Base-by-base conservation (phyloP, 2,797 vertebrate genomes). In the Falco berigora region DNA sequence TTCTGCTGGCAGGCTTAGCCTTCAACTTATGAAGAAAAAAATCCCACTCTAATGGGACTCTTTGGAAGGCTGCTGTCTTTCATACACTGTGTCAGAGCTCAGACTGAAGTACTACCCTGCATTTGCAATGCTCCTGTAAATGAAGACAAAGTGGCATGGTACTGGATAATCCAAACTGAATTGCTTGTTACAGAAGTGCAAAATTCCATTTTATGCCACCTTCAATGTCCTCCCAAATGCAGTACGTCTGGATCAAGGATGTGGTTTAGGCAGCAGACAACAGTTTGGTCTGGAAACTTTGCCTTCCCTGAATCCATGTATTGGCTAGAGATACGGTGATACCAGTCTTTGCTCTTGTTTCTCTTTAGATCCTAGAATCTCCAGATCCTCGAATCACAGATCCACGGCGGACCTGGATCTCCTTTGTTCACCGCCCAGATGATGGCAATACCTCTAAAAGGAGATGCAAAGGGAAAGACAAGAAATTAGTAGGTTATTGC, bases 391-490 rank as follows among this genome's bases (percentile, higher is more conserved):
- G 98, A 84, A 94, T 98, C 96, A 98, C 99, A 21, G 99, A 99
- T 75, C 99, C 99, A 4, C 98, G 98, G 55, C 98, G 97, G 67
- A 99, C 99, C 22, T 99, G 99, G 99, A 98, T 99, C 97, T 99
- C 98, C 97, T 99, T 99, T 88, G 98, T 99, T 66, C 99, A 99
- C 94, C 98, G 99, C 93, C 98, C 98, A 0, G 98, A 99, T 9
- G 98, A 98, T 9, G 92, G 97, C 2, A 98, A 96, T 95, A 97
- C 95, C 69, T 74, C 92, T 40, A 98, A 90, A 94, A 98, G 97
- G 97, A 99, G 98, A 86, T 99, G 99, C 98, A 98, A 97, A 72
- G 94, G 98, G 59, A 99, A 98, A 77, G 98, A 98, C 96, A 99
- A 99, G 97, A 98, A 98, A 75, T 92, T 98, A 98, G 99, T 99